These are phyloP conservation scores for Brachyhypopomus occidentalis DNA, from an alignment of 2,113 vertebrate species.

Conservation along the genomic window DNA sequence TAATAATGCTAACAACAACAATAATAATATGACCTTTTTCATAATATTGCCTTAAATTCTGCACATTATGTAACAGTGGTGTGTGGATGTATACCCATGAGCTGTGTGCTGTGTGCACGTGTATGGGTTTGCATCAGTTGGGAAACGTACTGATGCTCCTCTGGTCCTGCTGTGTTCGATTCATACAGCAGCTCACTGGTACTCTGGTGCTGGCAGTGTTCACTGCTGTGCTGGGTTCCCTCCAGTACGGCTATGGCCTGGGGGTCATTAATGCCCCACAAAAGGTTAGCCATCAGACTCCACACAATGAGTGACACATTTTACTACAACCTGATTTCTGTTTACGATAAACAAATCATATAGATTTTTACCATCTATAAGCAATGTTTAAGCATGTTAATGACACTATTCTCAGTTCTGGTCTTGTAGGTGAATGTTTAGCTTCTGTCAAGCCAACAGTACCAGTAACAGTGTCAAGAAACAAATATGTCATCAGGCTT, in stretches of 20 bases:
- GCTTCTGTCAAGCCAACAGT: no score
- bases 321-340: background rate
- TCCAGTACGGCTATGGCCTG: constrained; percentile 91
- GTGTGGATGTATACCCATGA: background rate
- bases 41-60: background rate
- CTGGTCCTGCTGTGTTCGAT: constrained; percentile 17
- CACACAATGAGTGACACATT: background rate
- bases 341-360: background rate
- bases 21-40: no score
- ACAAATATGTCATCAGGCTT: no score
- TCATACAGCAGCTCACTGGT: constrained; percentile 79
- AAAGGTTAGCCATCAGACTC: constrained; percentile 72
- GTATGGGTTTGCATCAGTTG: constrained; percentile 23
- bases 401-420: no score
- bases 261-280: constrained; percentile 97
- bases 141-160: background rate
- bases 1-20: background rate
- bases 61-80: background rate
- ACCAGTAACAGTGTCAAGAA: no score
- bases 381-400: no score
- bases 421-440: no score
- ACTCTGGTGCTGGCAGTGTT: constrained; percentile 84
- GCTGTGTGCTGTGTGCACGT: background rate
- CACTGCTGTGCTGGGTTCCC: constrained; percentile 84
- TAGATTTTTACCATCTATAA: background rate